A percentile compares a stretch with the other conserved stretches of the same genome.
Conservation (phyloP, 1,140 invertebrate species). For the Rhopalosiphum maidis region DNA sequence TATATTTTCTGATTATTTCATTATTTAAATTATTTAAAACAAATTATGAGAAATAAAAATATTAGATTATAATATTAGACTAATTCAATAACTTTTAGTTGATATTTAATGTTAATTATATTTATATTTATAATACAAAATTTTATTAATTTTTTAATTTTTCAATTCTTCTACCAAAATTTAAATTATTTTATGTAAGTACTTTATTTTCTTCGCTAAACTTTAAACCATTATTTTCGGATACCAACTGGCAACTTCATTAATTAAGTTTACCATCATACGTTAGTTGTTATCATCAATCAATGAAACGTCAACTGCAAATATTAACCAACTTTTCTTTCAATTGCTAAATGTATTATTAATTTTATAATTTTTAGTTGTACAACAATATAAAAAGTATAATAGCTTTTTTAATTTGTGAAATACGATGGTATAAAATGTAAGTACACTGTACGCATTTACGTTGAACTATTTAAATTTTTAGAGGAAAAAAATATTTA, state of each 20-base stretch:
- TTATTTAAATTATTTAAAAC: not conserved
- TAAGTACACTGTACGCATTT: not conserved
- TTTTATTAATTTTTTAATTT: not conserved
- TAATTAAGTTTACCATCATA: slow-evolving; percentile 32
- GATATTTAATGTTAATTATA: not conserved
- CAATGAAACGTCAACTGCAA: slow-evolving; percentile 47
- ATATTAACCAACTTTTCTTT: slow-evolving; percentile 30
- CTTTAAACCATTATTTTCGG: slow-evolving; percentile 44
- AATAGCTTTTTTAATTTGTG: not conserved
- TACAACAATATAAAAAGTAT: not conserved
- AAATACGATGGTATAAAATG: not conserved
- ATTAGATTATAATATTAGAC: no score
- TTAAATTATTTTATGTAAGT: not conserved
- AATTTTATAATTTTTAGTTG: not conserved
- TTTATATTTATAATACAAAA: not conserved
- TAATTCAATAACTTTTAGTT: not conserved
- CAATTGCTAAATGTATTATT: slow-evolving; percentile 13
- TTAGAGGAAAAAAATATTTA: not conserved
- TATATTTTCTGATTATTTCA: not conserved
- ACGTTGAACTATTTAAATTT: not conserved
- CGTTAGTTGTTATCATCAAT: slow-evolving; percentile 44
- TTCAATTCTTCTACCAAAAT: not conserved
- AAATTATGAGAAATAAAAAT: not conserved
- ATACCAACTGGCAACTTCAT: slow-evolving; percentile 37
- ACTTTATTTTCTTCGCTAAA: slow-evolving; percentile 39